Conservation (phyloP, 92 coral and sea anemone species). For the Metridium senile region DNA sequence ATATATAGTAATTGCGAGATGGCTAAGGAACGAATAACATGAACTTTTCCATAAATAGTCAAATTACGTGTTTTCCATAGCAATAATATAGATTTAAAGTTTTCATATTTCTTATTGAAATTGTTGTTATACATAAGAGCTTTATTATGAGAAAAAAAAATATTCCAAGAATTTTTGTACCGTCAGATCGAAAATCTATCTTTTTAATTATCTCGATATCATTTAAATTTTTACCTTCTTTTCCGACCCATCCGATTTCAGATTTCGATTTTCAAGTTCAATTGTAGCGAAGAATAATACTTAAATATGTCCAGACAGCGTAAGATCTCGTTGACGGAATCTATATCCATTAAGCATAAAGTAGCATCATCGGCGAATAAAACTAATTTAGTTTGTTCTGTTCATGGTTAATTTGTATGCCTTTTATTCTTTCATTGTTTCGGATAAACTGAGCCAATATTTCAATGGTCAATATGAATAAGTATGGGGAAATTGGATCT, state of each 20-base stretch:
- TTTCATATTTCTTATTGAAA: slow-evolving; percentile 15
- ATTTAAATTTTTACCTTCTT: not conserved
- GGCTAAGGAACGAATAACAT: slow-evolving; percentile 21
- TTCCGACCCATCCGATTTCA: slow-evolving; percentile 2
- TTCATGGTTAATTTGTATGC: not conserved
- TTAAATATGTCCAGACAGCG: not conserved
- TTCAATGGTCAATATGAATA: slow-evolving; percentile 16
- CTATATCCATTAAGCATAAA: not conserved
- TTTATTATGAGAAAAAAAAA: not conserved
- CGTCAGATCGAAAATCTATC: slow-evolving; percentile 8
- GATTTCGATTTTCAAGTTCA: slow-evolving; percentile 11
- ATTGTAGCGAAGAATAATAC: slow-evolving; percentile 1
- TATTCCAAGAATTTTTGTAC: slow-evolving; percentile 18
- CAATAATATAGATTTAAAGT: slow-evolving; percentile 23
- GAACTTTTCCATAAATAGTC: slow-evolving; percentile 17
- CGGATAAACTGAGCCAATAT: not conserved
- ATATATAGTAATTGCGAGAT: slow-evolving; percentile 26
- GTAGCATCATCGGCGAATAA: slow-evolving; percentile 27
- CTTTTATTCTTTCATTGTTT: not conserved
- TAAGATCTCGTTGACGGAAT: not conserved
- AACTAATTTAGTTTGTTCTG: slow-evolving; percentile 6
- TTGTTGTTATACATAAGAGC: slow-evolving; percentile 2
- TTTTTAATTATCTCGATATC: not conserved
- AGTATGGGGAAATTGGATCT: slow-evolving; percentile 25
- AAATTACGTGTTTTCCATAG: slow-evolving; percentile 21